These are phyloP conservation scores for Rhinoderma darwinii DNA, from an alignment of 2,113 vertebrate genomes.

Conservation along the genomic window DNA sequence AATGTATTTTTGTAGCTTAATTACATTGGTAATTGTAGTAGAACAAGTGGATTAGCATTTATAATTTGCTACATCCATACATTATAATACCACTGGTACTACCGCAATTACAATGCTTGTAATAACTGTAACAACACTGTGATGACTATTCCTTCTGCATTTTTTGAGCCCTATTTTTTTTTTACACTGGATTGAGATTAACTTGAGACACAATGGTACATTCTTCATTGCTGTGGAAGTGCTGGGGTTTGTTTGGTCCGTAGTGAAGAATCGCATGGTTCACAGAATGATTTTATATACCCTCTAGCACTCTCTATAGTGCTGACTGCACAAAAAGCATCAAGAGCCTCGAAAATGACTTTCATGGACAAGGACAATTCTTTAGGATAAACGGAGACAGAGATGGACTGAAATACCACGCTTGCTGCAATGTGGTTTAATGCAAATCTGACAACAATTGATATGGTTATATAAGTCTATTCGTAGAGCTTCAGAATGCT, in stretches of 20 bases:
- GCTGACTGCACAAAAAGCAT: constrained; percentile 29
- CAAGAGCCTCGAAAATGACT: constrained; percentile 17
- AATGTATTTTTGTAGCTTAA: too few species aligned
- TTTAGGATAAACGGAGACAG: constrained; percentile 1
- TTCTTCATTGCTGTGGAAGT: neutral
- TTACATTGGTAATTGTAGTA: too few species aligned
- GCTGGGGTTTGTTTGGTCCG: neutral
- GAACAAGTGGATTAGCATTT: neutral
- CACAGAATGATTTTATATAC: constrained; percentile 2
- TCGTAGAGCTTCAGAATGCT: neutral
- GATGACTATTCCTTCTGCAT: neutral
- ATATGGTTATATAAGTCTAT: neutral
- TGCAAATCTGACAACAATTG: neutral
- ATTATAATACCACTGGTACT: neutral
- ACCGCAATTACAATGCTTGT: neutral
- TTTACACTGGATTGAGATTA: neutral
- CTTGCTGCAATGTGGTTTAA: constrained; percentile 14
- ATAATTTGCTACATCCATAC: neutral
- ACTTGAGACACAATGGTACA: neutral
- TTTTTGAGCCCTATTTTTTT: neutral
- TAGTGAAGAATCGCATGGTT: constrained; percentile 24
- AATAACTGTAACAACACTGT: neutral
- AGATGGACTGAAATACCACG: constrained; percentile 18
- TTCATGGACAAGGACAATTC: constrained; percentile 26
- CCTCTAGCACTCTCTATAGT: constrained; percentile 11